These are phyloP conservation scores for Eudemis profundana DNA, from an alignment of 2,888 invertebrate species.

Conservation along the genomic window DNA sequence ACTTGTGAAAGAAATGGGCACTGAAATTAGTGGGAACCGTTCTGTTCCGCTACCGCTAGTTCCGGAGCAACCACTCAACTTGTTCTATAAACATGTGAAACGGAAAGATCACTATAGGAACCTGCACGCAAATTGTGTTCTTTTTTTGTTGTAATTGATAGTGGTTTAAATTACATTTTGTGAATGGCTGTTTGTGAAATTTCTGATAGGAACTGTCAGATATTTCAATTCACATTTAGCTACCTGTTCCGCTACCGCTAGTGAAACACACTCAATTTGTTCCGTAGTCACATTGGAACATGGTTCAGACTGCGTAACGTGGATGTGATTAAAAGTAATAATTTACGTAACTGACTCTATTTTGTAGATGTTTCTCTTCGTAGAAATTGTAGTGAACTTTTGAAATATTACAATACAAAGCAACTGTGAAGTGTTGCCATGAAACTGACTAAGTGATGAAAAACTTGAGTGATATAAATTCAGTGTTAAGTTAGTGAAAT, in stretches of 20 bases:
- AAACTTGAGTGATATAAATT: slow-evolving; percentile 35
- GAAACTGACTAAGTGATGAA: slow-evolving; percentile 36
- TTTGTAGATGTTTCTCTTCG: slow-evolving; percentile 21
- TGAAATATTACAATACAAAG: slow-evolving; percentile 12
- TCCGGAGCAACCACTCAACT: too few relatives aligned
- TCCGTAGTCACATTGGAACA: slow-evolving; percentile 26
- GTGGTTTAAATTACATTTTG: not conserved
- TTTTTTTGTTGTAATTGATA: too few relatives aligned
- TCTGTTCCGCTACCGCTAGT: too few relatives aligned
- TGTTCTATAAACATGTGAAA: not conserved
- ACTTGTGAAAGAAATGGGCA: too few relatives aligned
- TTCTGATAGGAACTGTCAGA: too few relatives aligned
- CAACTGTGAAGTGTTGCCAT: slow-evolving; percentile 27
- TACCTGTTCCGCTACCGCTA: not conserved
- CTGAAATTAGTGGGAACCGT: too few relatives aligned
- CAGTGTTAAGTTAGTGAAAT: slow-evolving; percentile 26
- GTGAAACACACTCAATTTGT: slow-evolving; percentile 3
- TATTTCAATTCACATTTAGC: not conserved
- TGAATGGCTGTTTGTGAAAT: not conserved
- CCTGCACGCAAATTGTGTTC: not conserved
- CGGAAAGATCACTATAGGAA: not conserved
- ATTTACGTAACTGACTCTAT: slow-evolving; percentile 1
- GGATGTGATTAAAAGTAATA: slow-evolving; percentile 33
- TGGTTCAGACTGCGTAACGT: slow-evolving; percentile 1
- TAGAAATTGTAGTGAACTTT: slow-evolving; percentile 34